These are phyloP conservation scores for Gallinago stenura DNA, from an alignment of 2,797 vertebrate species.

Conservation along the genomic window DNA sequence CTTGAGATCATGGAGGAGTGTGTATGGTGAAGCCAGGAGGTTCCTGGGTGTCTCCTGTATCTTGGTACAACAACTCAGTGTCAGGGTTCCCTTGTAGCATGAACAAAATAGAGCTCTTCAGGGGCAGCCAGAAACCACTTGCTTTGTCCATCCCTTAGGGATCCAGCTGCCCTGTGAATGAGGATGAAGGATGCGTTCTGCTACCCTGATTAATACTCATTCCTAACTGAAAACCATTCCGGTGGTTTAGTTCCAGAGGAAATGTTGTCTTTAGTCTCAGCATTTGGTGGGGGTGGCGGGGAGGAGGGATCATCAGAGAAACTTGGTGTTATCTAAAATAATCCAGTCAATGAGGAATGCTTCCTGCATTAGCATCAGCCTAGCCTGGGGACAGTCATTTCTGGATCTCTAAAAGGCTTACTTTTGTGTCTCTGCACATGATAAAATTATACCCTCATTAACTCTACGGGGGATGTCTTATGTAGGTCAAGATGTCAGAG, in stretches of 20 bases:
- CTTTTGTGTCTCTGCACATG: background rate
- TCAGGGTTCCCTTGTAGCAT: fast-evolving
- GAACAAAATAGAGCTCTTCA: fast-evolving
- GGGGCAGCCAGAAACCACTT: background rate
- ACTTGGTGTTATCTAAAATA: fast-evolving
- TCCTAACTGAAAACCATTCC: background rate
- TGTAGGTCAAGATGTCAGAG: slow-evolving; percentile 31
- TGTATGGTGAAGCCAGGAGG: background rate
- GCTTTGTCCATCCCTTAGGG: background rate
- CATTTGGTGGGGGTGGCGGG: fast-evolving
- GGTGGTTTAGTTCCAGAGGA: background rate
- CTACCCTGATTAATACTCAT: background rate
- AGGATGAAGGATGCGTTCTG: background rate
- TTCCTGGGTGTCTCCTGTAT: fast-evolving
- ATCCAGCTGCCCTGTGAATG: background rate
- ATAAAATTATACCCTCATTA: background rate
- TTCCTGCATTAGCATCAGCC: background rate
- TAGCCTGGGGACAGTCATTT: background rate
- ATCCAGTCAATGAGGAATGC: background rate
- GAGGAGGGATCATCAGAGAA: background rate
- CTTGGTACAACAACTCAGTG: fast-evolving
- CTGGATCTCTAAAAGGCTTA: background rate
- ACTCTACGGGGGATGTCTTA: background rate
- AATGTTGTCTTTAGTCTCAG: background rate
- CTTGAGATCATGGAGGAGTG: background rate